Evolutionary conservation across 2,113 vertebrate genomes (phyloP).

Genomic region (Sinocyclocheilus grahami): DNA sequence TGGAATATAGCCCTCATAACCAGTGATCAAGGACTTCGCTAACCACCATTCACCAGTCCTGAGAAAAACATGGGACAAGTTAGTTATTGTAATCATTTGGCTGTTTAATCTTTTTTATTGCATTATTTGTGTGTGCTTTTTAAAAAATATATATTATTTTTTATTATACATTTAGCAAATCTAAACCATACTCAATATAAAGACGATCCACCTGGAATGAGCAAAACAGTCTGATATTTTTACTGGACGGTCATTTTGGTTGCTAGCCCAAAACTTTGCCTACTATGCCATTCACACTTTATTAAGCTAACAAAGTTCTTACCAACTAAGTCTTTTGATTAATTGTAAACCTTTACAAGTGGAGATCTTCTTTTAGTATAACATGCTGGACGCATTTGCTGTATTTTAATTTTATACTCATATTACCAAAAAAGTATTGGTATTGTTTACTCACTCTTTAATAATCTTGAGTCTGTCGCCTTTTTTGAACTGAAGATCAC

Average conservation of each 20-base stretch:
- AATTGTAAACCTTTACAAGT: neutral
- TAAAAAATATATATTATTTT: neutral
- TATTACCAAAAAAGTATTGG: neutral
- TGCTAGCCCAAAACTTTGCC: neutral
- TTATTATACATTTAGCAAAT: neutral
- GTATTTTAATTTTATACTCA: constrained; percentile 44
- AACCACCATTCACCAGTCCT: constrained; percentile 93
- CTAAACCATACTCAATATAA: neutral
- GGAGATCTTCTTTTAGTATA: too few species aligned
- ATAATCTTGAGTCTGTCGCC: constrained; percentile 88
- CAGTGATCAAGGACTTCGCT: constrained; percentile 81
- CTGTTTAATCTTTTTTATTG: neutral
- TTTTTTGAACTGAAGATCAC: constrained; percentile 84
- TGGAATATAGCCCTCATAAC: constrained; percentile 87
- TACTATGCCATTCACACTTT: neutral
- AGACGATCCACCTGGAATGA: neutral
- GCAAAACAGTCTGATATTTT: neutral
- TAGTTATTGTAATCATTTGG: neutral
- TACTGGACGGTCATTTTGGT: too few species aligned
- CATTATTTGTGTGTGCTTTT: neutral
- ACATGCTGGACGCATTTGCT: neutral
- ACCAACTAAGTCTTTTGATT: constrained; percentile 47
- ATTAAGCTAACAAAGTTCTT: neutral
- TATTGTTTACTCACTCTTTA: constrained; percentile 77
- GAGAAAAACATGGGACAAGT: neutral